Base-by-base conservation (phyloP, 2,797 vertebrate species). In the Cyclopterus lumpus region DNA sequence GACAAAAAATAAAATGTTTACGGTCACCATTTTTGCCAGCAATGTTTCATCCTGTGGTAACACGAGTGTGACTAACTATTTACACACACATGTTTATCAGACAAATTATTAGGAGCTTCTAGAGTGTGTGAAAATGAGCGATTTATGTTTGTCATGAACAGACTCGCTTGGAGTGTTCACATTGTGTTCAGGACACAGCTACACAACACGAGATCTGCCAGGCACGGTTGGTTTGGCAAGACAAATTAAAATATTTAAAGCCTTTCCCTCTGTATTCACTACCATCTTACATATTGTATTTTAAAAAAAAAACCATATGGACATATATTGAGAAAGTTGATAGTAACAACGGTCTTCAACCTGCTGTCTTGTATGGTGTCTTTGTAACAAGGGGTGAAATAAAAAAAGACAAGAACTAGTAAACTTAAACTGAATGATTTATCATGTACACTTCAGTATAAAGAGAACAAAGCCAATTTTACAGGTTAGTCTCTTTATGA, bases 201-300 rank as follows among this genome's bases (percentile, higher is more conserved):
- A 55, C 66, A 76, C 57, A 67, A 55, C 36, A 71, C 1, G 1
- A 71, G 51, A 76, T 51, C 42, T 70, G 22, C 60, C 61, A 83
- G 76, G 79, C 82, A 86, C 69, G 34, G 77, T 82, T 65, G 30
- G 71, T 73, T 88, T 83, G 81, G 71, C 76, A 74, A 79, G 49
- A 67, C 62, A 44, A 48, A 73, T 24, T 30, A 2, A 55, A 64
- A 55, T 26, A 36, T 63, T 34, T 26, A 1, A 32, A 71, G 71
- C 36, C 9, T 7, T 74, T 77, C 26, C 71, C 48, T 14, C 58
- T 24, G 34, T 53, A 40, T 48, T 62, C 40, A 71, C 48, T 14
- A 12, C 8, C 4, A 28, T 51, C 8, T 42, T 26, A 36, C n/a
- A 54, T 30, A 75, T 20, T 84, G 15, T 16, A 61, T 20, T 42